Evolutionary conservation across 2,113 vertebrate genomes (phyloP).

Genomic region (Myodes glareolus): DNA sequence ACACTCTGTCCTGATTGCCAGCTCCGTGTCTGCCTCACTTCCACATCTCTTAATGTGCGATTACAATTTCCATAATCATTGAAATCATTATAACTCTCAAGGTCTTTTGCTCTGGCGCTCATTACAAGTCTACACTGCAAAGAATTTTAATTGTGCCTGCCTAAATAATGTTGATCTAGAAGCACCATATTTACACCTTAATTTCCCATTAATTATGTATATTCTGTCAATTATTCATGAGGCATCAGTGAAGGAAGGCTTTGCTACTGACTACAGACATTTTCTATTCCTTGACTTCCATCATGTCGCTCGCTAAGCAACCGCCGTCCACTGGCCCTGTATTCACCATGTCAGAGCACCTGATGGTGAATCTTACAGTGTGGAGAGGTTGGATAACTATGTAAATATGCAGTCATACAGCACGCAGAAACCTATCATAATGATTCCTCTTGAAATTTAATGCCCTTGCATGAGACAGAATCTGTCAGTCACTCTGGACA

Average conservation of each 20-base stretch:
- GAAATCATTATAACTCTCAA: neutral
- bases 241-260: neutral
- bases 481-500: neutral
- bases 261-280: neutral
- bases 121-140: neutral
- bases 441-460: neutral
- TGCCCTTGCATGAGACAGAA: neutral
- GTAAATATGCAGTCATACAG: neutral
- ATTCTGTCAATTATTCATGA: neutral
- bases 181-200: neutral
- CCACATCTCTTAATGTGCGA: neutral
- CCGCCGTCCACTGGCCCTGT: too few relatives aligned
- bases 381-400: neutral
- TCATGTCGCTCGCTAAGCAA: neutral
- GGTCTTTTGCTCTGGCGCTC: neutral
- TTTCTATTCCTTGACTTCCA: neutral
- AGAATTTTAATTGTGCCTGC: neutral
- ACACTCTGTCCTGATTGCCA: neutral
- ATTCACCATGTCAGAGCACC: neutral
- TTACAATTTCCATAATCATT: neutral
- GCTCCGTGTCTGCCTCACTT: neutral
- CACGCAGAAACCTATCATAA: neutral
- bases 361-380: neutral
- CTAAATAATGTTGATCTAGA: slow-evolving; percentile 12
- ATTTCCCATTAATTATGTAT: neutral